These are phyloP conservation scores for Neoitamus cyanurus DNA, from an alignment of 2,888 invertebrate genomes.

Conservation along the genomic window DNA sequence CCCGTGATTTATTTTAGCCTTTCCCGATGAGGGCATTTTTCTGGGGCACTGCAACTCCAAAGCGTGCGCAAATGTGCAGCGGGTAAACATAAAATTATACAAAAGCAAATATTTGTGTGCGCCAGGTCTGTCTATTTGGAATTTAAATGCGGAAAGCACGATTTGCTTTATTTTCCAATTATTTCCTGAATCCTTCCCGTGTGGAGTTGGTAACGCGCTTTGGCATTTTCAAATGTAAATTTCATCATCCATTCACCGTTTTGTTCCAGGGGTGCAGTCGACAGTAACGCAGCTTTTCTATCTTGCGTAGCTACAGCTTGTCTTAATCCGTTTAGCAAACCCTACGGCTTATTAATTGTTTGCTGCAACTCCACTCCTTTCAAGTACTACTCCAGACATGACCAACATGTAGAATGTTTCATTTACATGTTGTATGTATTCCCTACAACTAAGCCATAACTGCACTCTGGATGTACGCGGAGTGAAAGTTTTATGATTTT, in stretches of 20 bases:
- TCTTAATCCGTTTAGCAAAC: neutral
- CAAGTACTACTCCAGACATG: neutral
- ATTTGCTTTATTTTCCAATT: neutral
- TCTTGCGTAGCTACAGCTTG: neutral
- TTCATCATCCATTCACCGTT: neutral
- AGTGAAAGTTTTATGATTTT: neutral
- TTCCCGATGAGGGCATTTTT: neutral
- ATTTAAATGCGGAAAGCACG: neutral
- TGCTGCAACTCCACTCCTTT: neutral
- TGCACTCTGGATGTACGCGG: neutral
- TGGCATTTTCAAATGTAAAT: neutral
- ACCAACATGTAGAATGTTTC: neutral
- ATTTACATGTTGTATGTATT: neutral
- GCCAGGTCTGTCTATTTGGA: neutral
- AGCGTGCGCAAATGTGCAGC: neutral
- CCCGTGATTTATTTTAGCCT: constrained; percentile 2
- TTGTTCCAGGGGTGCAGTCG: neutral
- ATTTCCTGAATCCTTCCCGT: neutral
- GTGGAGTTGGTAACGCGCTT: neutral
- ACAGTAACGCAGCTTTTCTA: neutral
- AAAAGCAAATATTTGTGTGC: neutral
- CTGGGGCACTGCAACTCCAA: neutral
- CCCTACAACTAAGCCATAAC: neutral
- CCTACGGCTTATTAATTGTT: neutral
- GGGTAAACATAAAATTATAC: neutral